These are phyloP conservation scores for Balearica regulorum DNA, from an alignment of 2,797 vertebrate genomes.

Conservation along the genomic window DNA sequence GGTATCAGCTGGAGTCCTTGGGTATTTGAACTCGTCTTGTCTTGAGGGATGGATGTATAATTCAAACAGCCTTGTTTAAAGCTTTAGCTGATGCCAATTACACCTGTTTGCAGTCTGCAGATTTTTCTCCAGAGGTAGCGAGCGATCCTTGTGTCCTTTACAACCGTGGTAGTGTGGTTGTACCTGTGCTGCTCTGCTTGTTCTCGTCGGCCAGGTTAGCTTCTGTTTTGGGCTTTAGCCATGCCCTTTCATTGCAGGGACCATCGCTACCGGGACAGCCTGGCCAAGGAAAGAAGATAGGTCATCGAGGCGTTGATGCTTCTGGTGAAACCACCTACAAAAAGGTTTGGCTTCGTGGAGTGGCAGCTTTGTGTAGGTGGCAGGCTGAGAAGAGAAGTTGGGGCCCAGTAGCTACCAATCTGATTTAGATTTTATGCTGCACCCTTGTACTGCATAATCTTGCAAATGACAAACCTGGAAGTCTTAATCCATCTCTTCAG, in stretches of 20 bases:
- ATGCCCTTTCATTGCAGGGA: constrained; percentile 72
- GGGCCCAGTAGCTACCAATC: not conserved
- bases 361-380: no score
- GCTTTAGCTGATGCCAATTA: not conserved
- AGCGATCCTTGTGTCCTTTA: not conserved
- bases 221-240: not conserved
- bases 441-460: not conserved
- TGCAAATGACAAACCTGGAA: not conserved
- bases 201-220: not conserved
- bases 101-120: not conserved
- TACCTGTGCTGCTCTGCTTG: not conserved
- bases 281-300: constrained; percentile 89
- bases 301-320: constrained; percentile 94
- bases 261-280: constrained; percentile 82
- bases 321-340: constrained; percentile 98
- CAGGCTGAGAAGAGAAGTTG: not conserved
- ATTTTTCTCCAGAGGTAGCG: not conserved
- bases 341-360: constrained; percentile 79
- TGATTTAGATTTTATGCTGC: not conserved
- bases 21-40: not conserved
- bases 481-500: not conserved
- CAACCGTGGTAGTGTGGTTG: not conserved
- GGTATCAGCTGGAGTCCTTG: not conserved
- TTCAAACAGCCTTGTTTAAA: not conserved
- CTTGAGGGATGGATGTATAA: not conserved